Percentiles rank a stretch among this genome's conserved stretches.
Evolutionary conservation across 2,888 invertebrate genomes (phyloP).

Genomic region (Lycaena phlaeas): DNA sequence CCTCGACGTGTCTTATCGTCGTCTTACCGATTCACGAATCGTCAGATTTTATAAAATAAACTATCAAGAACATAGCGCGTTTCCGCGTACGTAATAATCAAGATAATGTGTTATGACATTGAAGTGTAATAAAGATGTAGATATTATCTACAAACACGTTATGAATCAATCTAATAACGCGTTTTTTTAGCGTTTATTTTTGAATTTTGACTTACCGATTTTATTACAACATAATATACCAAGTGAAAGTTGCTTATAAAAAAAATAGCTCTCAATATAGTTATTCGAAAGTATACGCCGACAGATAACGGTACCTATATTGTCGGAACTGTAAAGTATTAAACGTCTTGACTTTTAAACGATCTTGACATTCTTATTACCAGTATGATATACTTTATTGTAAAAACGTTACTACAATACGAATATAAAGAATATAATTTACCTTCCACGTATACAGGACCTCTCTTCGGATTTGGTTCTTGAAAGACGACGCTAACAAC

Average conservation of each 20-base stretch:
- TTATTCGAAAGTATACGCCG: constrained; percentile 11
- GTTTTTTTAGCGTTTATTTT: neutral
- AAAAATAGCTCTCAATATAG: neutral
- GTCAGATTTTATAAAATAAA: constrained; percentile 15
- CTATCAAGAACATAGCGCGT: constrained; percentile 14
- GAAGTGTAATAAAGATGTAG: constrained; percentile 23
- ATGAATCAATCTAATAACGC: neutral
- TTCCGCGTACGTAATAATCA: constrained; percentile 64
- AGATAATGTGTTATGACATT: constrained; percentile 47
- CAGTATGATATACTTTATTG: neutral
- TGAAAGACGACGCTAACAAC: constrained; percentile 54
- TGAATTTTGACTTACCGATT: neutral
- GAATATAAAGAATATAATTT: neutral
- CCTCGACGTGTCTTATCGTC: neutral
- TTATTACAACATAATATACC: neutral
- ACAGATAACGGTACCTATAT: constrained; percentile 43
- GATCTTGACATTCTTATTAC: neutral
- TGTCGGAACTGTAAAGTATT: constrained; percentile 19
- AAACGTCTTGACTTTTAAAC: constrained; percentile 3
- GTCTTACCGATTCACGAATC: constrained; percentile 6
- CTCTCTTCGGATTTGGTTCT: constrained; percentile 46
- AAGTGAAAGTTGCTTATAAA: neutral
- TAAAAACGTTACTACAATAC: no score
- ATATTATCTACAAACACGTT: neutral
- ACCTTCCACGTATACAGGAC: constrained; percentile 10